Evolutionary conservation across 2,797 vertebrate species (phyloP), one percentile per base, ranked within the genome.

Genomic region (Lacerta bilineata): DNA sequence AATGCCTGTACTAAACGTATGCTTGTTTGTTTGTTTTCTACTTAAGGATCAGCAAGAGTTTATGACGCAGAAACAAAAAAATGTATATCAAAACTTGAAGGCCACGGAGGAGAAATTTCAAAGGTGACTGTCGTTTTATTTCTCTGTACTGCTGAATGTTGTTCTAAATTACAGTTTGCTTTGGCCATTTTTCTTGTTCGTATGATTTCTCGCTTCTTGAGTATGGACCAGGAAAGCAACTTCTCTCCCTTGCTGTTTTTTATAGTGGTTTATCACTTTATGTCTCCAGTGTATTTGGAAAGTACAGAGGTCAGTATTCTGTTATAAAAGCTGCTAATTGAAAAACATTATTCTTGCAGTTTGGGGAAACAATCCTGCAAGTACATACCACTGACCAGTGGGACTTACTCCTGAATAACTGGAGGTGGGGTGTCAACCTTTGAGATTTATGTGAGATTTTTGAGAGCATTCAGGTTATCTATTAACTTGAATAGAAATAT

Each of bases 91-190:
- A 98, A 97, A 82, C 93, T 99, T 20, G 97, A 98, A 92, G 98
- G 99, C n/a, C 99, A 99, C 5, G 95, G 96, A 69, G 97, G 97
- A 66, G 98, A 99, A 93, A 98, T 99, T 95, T 99, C 98, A 50
- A 99, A 98, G 97, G 99, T 98, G 94, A 94, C 39, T 88, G n/a
- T 92, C 71, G 1, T 84, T 41, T 88, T 90, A 27, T 88, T 92
- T 93, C 13, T 25, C 1, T 89, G 64, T 89, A 74, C 92, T 83
- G 89, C 80, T 88, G 90, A 86, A 80, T 74, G 55, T 17, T 10
- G 20, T 84, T 77, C 27, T 7, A 61, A 39, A 13, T 84, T 77
- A 80, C 64, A 41, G 85, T 89, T 90, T 43, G 74, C 43, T 7
- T 59, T 83, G 78, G 5, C 3, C 89, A 1, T 43, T 91, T 84